Evolutionary conservation across 2,113 vertebrate genomes (phyloP).

Genomic region (Ceyx melanurus): DNA sequence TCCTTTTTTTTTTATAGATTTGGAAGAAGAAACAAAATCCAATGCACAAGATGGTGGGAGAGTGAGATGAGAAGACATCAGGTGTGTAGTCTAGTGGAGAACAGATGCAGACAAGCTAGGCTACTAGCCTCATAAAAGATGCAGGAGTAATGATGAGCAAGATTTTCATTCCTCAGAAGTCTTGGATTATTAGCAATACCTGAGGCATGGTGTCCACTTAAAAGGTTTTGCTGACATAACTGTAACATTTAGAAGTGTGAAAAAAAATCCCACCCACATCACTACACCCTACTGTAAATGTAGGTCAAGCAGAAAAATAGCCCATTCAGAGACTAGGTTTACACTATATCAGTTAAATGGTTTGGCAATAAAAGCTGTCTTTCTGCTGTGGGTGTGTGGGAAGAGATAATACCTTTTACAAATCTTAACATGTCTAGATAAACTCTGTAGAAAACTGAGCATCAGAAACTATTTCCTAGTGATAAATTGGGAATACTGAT

Average conservation of each 20-base stretch:
- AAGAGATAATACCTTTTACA: constrained; percentile 1
- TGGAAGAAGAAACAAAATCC: background rate
- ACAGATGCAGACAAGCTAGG: background rate
- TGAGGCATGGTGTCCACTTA: background rate
- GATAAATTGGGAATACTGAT: background rate
- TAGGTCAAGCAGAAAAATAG: constrained; percentile 36
- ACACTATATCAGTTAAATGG: background rate
- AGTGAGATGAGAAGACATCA: background rate
- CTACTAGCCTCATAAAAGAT: background rate
- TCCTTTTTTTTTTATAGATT: background rate
- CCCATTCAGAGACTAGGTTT: background rate
- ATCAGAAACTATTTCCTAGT: background rate
- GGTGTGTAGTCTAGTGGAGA: background rate
- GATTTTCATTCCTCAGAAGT: background rate
- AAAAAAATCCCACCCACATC: constrained; percentile 21
- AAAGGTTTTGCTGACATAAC: constrained; percentile 7
- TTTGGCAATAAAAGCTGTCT: constrained; percentile 7
- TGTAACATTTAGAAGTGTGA: constrained; percentile 18
- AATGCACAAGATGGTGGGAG: background rate
- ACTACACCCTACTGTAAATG: background rate
- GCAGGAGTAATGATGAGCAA: background rate
- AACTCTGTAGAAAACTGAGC: background rate
- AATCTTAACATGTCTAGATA: background rate
- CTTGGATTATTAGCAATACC: background rate
- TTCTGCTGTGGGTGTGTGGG: background rate